Percentiles rank a stretch among this genome's conserved stretches.
These are phyloP conservation scores for Macrosiphum euphorbiae DNA, from an alignment of 2,888 invertebrate genomes.

Conservation along the genomic window DNA sequence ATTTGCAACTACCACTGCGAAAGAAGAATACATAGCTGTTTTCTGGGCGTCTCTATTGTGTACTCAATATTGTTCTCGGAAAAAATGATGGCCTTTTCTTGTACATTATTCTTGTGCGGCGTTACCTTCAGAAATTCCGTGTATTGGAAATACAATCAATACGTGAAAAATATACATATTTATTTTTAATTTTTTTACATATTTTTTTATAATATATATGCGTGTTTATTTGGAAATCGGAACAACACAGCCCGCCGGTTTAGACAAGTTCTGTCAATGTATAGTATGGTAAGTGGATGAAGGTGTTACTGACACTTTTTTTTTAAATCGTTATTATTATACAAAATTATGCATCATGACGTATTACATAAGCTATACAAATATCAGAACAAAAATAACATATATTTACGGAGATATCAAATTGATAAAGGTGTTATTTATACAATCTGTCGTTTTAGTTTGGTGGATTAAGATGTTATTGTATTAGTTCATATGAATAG, in stretches of 20 bases:
- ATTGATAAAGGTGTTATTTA: too few species aligned
- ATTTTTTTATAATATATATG: neutral
- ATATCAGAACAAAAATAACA: too few species aligned
- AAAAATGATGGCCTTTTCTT: neutral
- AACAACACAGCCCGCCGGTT: neutral
- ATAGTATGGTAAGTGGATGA: too few species aligned
- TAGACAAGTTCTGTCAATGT: neutral
- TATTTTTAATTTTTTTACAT: too few species aligned
- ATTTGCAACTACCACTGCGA: neutral
- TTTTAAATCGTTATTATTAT: too few species aligned
- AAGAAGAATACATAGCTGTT: neutral
- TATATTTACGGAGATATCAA: too few species aligned
- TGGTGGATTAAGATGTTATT: too few species aligned
- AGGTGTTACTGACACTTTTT: too few species aligned
- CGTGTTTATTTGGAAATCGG: neutral
- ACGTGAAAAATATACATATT: neutral
- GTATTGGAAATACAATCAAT: neutral
- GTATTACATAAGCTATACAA: too few species aligned
- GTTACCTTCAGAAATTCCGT: constrained; percentile 3
- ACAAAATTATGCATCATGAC: too few species aligned
- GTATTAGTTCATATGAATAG: too few species aligned
- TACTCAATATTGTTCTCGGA: constrained; percentile 28
- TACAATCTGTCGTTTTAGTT: too few species aligned
- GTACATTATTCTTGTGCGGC: neutral
- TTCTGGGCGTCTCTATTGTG: neutral